These are phyloP conservation scores for Melanogrammus aeglefinus DNA, from an alignment of 2,797 vertebrate genomes.

Conservation along the genomic window DNA sequence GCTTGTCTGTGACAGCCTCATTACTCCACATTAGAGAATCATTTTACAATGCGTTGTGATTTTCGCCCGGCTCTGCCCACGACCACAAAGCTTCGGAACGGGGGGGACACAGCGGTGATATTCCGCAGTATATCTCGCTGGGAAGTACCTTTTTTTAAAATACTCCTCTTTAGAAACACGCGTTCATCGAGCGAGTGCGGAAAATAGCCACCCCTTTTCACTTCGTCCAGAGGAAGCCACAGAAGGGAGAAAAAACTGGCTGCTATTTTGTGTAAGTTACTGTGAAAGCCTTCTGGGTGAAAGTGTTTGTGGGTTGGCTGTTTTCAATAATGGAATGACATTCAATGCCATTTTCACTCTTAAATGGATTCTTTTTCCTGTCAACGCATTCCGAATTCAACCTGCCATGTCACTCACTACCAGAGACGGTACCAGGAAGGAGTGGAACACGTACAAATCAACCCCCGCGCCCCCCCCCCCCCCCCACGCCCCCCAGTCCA, in stretches of 20 bases:
- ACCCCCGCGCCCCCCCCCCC: slow-evolving; percentile 37
- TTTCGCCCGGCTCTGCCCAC: slow-evolving; percentile 63
- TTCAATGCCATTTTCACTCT: slow-evolving; percentile 67
- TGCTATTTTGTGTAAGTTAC: slow-evolving; percentile 60
- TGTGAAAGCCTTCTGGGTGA: slow-evolving; percentile 66
- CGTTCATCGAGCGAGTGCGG: no score
- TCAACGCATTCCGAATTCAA: slow-evolving; percentile 66
- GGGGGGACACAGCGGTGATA: slow-evolving; percentile 39
- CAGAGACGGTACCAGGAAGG: slow-evolving; percentile 55
- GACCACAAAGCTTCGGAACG: no score
- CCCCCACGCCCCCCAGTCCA: no score
- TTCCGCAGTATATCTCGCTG: slow-evolving; percentile 51
- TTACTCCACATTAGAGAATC: slow-evolving; percentile 78
- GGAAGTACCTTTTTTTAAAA: slow-evolving; percentile 47
- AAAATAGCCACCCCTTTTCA: no score
- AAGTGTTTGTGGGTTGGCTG: slow-evolving; percentile 62
- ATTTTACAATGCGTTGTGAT: slow-evolving; percentile 74
- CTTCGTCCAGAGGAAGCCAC: no score
- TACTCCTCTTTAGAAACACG: not conserved
- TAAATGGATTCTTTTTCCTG: slow-evolving; percentile 73
- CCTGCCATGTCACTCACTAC: slow-evolving; percentile 66
- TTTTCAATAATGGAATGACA: slow-evolving; percentile 68
- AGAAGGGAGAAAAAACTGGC: no score
- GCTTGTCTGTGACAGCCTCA: slow-evolving; percentile 74
- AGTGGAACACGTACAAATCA: slow-evolving; percentile 63